phyloP scores from a whole-genome alignment of 1,140 invertebrate genomes.

The Drosophila chauvacae region DNA sequence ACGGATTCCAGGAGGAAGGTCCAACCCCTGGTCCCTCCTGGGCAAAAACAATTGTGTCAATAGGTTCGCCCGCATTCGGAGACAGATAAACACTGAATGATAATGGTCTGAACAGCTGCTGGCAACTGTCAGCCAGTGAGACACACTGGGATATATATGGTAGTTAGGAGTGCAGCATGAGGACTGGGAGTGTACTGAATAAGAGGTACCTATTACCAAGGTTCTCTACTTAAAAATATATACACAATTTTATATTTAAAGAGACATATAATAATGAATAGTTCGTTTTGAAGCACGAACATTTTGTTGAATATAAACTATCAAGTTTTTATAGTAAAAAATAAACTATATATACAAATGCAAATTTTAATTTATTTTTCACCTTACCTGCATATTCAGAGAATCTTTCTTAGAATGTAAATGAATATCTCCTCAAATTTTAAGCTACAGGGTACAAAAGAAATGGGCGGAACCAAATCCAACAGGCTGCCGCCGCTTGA shows the following conservation, averaged over 20 bases:
- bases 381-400: background rate
- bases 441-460: conserved; percentile 1
- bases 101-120: conserved; percentile 74
- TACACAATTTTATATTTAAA: background rate
- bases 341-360: background rate
- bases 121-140: conserved; percentile 64
- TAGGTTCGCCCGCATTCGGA: conserved; percentile 75
- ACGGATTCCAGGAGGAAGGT: conserved; percentile 29
- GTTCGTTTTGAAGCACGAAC: background rate
- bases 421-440: background rate
- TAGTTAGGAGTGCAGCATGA: background rate
- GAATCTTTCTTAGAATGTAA: too few relatives aligned
- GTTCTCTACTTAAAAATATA: too few relatives aligned
- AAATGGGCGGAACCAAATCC: conserved; percentile 43
- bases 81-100: conserved; percentile 71
- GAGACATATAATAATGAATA: background rate
- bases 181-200: background rate
- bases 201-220: background rate
- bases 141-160: conserved; percentile 41
- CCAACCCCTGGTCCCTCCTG: conserved; percentile 44
- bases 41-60: conserved; percentile 80
- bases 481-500: conserved; percentile 58
- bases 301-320: background rate
- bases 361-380: background rate
- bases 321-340: background rate